A percentile compares a stretch with the other conserved stretches of the same genome.
These are phyloP conservation scores for Lontra canadensis DNA, from an alignment of 2,113 vertebrate genomes.

Conservation along the genomic window DNA sequence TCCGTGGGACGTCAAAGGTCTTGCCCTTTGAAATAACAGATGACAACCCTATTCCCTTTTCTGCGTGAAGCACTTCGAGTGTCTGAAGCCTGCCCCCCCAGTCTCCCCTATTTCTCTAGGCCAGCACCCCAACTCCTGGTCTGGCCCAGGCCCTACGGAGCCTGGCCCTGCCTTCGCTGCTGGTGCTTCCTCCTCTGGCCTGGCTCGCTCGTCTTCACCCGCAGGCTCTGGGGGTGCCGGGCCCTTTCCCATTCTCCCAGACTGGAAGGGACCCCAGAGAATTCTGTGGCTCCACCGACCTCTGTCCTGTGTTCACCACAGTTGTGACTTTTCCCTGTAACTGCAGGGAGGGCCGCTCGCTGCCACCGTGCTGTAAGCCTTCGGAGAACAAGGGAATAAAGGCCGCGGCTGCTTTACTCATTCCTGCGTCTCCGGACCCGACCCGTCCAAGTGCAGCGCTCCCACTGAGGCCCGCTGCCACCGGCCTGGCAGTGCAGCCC, in stretches of 20 bases:
- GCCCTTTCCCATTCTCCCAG: not conserved
- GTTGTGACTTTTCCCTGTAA: not conserved
- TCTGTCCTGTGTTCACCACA: not conserved
- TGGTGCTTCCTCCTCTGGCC: not conserved
- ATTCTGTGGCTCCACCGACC: not conserved
- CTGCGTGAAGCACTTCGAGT: accelerated
- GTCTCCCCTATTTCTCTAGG: not conserved
- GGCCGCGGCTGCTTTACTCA: not conserved
- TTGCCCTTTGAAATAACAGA: not conserved
- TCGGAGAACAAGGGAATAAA: not conserved
- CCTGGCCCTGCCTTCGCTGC: not conserved
- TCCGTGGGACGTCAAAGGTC: accelerated
- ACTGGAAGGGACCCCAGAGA: not conserved
- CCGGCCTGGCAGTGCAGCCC: not conserved
- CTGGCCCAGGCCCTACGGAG: accelerated
- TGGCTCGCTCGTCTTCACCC: not conserved
- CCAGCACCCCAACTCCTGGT: not conserved
- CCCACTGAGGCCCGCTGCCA: accelerated
- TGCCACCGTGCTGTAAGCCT: not conserved
- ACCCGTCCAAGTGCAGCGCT: not conserved
- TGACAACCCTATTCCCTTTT: not conserved
- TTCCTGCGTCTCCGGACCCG: not conserved
- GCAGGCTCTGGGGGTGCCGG: accelerated
- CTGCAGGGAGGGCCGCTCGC: not conserved
- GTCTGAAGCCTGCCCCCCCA: not conserved